Base-by-base conservation (phyloP, 2,113 vertebrate species). In the Lamprologus sp. region DNA sequence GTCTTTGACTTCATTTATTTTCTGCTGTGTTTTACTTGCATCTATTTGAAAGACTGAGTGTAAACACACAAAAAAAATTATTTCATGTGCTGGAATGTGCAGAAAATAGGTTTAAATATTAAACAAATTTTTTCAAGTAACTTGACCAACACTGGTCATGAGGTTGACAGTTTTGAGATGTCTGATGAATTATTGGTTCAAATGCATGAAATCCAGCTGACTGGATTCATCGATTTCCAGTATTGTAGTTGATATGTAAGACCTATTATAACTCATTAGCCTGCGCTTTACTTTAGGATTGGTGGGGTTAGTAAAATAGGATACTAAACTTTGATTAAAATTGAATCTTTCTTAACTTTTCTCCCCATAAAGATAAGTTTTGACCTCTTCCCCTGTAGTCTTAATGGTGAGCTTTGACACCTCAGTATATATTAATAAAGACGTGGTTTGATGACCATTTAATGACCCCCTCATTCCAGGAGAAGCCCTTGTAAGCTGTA, bases 301-400 rank as follows among this genome's bases (percentile, higher is more conserved):
- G 0, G 1, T 68, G 33, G 9, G 7, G 63, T 70, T 70, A 23
- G n/a, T 23, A 70, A 40, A 14, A 9, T 14, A 40, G n/a, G 35
- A 42, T 6, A 14, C 12, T 70, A 40, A 68, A 68, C 35, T 40
- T n/a, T 65, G 17, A 35, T 65, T 42, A 23, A 42, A 23, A 70
- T 23, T 1, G 1, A 70, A 23, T 40, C n/a, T 14, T 0, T 70
- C 19, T 65, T 65, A 37, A 37, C 58, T 63, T 33, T 35, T 5
- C 4, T 11, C 9, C 31, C 31, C 31, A n/a, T 63, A 63, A 63
- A 19, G 17, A 63, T 2, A 19, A 0, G 9, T 63, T 63, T 1
- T 63, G 58, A 63, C 58, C 31, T 5, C 58, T 31, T 35, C 6
- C 58, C 31, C 31, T 63, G 17, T 63, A 35, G 58, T 63, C 58